A percentile compares a stretch with the other conserved stretches of the same genome.
Evolutionary conservation across 1,140 invertebrate species (phyloP).

Genomic region (Brachionus koreanus): DNA sequence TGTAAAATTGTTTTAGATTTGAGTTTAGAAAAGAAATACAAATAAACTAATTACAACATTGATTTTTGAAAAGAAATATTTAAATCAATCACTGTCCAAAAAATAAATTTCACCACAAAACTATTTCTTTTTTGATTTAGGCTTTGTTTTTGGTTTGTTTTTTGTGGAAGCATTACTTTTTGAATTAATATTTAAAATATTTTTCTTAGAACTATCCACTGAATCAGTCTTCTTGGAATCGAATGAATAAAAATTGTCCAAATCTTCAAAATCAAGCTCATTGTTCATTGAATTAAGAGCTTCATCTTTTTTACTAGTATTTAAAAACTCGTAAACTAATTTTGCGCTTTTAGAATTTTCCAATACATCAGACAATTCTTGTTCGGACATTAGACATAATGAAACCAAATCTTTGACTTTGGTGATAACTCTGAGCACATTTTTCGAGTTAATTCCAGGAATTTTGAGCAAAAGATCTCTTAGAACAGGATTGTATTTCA

Average conservation of each 20-base stretch:
- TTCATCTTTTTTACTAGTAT: slow-evolving; percentile 47
- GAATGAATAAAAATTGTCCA: slow-evolving; percentile 12
- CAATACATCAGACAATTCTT: slow-evolving; percentile 66
- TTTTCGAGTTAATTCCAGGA: slow-evolving; percentile 82
- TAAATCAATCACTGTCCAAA: not conserved
- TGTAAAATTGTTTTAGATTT: too few species aligned
- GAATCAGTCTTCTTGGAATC: not conserved
- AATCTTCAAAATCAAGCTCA: slow-evolving; percentile 41
- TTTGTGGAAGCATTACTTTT: not conserved
- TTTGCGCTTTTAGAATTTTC: slow-evolving; percentile 61
- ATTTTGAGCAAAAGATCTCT: slow-evolving; percentile 81
- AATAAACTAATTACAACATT: not conserved
- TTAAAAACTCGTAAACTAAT: slow-evolving; percentile 57
- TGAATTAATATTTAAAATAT: not conserved
- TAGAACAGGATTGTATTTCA: slow-evolving; percentile 55
- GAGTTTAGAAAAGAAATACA: too few species aligned
- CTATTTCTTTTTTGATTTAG: slow-evolving; percentile 17
- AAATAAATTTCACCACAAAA: not conserved
- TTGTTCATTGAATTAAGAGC: not conserved
- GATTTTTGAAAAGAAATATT: not conserved
- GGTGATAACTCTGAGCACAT: slow-evolving; percentile 73
- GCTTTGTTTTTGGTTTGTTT: not conserved
- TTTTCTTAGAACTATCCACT: not conserved
- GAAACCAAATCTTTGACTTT: slow-evolving; percentile 65
- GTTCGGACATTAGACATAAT: slow-evolving; percentile 61